Evolutionary conservation across 2,113 vertebrate genomes (phyloP), one percentile per base, ranked within the genome.

Genomic region (Xiphophorus hellerii): DNA sequence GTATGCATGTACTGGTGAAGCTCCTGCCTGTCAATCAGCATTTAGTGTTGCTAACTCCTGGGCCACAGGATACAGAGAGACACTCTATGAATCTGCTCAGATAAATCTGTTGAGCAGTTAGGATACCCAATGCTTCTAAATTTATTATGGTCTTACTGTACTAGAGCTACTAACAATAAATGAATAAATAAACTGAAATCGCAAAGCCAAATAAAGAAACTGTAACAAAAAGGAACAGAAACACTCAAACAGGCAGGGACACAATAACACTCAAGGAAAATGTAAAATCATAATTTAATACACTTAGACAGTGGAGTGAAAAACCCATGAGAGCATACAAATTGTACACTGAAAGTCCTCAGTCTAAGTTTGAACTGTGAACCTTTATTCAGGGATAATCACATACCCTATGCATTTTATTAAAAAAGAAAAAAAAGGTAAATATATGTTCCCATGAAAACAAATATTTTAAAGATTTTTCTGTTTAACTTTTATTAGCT

Each of bases 21-120:
- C 64, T 74, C 51, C 44, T 35, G 42, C 28, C 83, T 90, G 90
- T 91, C 93, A 92, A 20, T 89, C 83, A 81, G 77, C 37, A 89
- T 88, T 91, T 90, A 73, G 79, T 27, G 58, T 77, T 42, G 68
- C 70, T 84, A 73, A 80, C 74, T 33, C 76, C 75, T 74, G 14
- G 22, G 63, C 48, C 69, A 78, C 54, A 35, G 74, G 79, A 71
- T 69, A 62, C 76, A 84, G 35, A 81, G 75, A 83, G 80, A 84
- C 78, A 78, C 71, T 66, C 62, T 78, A 71, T 42, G 73, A 74
- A 88, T 85, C 84, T 84, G 69, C 77, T 62, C 33, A n/a, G 61
- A 69, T 83, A 88, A 87, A 84, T 87, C 74, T 61, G 76, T 77
- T 80, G 63, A 87, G 44, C 69, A 65, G 68, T 67, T 63, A 39